Evolutionary conservation across 2,797 vertebrate genomes (phyloP).

Genomic region (Danio choprae): DNA sequence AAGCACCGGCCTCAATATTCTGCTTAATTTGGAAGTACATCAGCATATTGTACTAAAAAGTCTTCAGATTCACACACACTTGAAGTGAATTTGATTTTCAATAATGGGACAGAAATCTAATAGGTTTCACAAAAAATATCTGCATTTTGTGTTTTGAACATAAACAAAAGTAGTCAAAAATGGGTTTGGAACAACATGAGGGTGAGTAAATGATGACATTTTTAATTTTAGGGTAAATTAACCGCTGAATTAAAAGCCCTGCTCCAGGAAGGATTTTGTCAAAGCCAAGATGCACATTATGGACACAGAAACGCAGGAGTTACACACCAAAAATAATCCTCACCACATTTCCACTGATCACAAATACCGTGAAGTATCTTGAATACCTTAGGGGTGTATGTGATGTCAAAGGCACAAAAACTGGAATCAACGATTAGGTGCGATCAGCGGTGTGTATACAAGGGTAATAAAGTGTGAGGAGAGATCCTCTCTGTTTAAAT

Average conservation of each 20-base stretch:
- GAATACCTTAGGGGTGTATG: slow-evolving; percentile 21
- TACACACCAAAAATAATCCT: slow-evolving; percentile 13
- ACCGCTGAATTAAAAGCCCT: neutral
- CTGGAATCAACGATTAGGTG: slow-evolving; percentile 27
- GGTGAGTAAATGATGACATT: too few species aligned
- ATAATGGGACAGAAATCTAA: too few species aligned
- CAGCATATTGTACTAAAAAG: too few species aligned
- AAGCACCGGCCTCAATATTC: too few species aligned
- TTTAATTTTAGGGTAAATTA: too few species aligned
- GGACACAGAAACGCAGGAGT: neutral
- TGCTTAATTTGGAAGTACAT: too few species aligned
- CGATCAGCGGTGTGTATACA: slow-evolving; percentile 24
- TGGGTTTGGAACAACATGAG: too few species aligned
- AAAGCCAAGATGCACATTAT: slow-evolving; percentile 3
- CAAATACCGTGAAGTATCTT: slow-evolving; percentile 19
- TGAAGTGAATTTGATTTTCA: too few species aligned
- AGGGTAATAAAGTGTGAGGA: slow-evolving; percentile 44
- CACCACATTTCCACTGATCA: slow-evolving; percentile 2
- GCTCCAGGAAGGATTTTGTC: neutral
- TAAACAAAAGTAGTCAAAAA: too few species aligned
- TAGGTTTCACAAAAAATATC: too few species aligned
- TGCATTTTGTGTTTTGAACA: too few species aligned
- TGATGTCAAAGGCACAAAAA: slow-evolving; percentile 23
- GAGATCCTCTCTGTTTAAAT: slow-evolving; percentile 46
- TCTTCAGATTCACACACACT: too few species aligned